phyloP scores from a whole-genome alignment of 2,797 vertebrate species.

The Australoheros facetus region DNA sequence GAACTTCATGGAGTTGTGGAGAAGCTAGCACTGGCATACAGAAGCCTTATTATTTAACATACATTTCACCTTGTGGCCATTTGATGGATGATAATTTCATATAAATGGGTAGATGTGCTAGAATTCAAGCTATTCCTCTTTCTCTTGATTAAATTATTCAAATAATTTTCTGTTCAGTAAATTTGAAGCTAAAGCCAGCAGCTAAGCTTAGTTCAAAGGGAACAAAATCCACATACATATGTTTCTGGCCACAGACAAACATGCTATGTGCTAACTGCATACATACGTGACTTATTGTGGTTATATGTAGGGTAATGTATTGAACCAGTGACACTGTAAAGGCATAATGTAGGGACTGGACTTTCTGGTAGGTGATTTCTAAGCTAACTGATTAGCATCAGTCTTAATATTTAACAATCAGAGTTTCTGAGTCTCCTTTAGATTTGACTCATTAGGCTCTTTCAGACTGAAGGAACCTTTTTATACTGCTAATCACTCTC shows the following conservation, averaged over 20 bases:
- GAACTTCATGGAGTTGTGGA: no score
- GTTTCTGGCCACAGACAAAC: not conserved
- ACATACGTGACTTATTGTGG: no score
- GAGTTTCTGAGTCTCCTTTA: not conserved
- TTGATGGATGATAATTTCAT: not conserved
- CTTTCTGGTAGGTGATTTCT: not conserved
- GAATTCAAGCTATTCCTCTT: not conserved
- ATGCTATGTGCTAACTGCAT: not conserved
- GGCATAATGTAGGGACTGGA: not conserved
- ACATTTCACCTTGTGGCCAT: not conserved
- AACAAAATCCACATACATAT: not conserved
- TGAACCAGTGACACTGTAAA: not conserved
- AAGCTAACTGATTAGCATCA: not conserved
- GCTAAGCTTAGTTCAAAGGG: not conserved
- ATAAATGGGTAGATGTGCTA: not conserved
- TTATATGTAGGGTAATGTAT: no score
- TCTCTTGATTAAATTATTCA: not conserved
- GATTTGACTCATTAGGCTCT: accelerated
- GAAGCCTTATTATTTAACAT: not conserved
- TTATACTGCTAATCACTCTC: not conserved
- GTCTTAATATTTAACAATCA: not conserved
- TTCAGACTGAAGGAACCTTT: not conserved
- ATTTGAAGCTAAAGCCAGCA: not conserved
- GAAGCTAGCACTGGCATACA: no score
- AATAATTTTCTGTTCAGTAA: not conserved